phyloP scores from a whole-genome alignment of 2,113 vertebrate genomes.

The Sylvia atricapilla region DNA sequence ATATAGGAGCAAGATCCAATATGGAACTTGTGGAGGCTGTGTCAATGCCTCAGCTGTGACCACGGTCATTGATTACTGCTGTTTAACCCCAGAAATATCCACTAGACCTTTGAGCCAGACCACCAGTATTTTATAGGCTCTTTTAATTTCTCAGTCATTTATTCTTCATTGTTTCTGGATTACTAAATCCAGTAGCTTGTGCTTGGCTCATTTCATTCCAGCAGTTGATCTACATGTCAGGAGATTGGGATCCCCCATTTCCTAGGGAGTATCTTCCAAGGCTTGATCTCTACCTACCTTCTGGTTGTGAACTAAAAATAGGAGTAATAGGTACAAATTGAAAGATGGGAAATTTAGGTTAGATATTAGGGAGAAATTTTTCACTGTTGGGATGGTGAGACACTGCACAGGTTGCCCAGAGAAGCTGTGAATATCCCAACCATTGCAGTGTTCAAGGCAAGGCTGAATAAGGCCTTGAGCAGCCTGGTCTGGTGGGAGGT shows the following conservation, averaged over 20 bases:
- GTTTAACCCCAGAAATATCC: background rate
- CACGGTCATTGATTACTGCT: accelerated
- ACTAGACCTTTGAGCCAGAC: background rate
- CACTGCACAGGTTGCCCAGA: background rate
- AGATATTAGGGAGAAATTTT: background rate
- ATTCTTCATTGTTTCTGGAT: background rate
- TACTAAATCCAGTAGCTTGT: background rate
- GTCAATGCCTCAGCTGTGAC: background rate
- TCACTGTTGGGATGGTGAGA: background rate
- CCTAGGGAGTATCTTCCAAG: background rate
- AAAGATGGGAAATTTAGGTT: background rate
- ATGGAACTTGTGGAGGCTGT: background rate
- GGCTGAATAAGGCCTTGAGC: background rate
- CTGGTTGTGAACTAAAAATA: background rate
- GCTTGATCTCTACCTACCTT: background rate
- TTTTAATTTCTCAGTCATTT: background rate
- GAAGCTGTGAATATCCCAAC: background rate
- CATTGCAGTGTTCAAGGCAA: background rate
- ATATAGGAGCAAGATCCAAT: background rate
- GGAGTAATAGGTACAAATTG: background rate
- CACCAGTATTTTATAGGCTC: background rate
- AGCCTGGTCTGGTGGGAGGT: background rate
- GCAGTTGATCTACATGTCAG: background rate
- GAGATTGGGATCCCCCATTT: background rate
- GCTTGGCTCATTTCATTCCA: background rate